These are phyloP conservation scores for Heterocephalus glaber DNA, from an alignment of 2,113 vertebrate genomes.

Conservation along the genomic window DNA sequence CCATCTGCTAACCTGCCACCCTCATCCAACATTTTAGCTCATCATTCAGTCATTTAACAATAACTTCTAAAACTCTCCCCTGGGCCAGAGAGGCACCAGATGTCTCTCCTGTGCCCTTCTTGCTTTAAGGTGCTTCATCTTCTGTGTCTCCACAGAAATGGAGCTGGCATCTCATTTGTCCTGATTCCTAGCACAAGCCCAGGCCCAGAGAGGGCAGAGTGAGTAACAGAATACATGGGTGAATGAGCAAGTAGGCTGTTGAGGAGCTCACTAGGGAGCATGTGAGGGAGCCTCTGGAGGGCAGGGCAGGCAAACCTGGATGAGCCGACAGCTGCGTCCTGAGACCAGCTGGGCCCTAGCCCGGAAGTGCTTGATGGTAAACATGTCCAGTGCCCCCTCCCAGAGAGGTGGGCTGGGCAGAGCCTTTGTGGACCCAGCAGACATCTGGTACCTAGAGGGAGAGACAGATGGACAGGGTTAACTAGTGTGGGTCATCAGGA, in stretches of 20 bases:
- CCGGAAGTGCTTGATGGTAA: conserved; percentile 78
- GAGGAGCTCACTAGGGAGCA: too few species aligned
- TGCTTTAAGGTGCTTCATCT: neutral
- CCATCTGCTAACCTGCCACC: neutral
- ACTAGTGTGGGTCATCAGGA: neutral
- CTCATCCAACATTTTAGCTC: neutral
- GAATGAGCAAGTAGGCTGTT: neutral
- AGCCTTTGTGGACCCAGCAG: neutral
- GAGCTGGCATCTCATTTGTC: neutral
- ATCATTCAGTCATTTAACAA: neutral
- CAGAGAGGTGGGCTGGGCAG: neutral
- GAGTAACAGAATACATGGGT: neutral
- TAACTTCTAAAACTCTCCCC: neutral
- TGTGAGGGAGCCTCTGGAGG: neutral
- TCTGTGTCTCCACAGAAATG: neutral
- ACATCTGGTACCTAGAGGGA: conserved; percentile 50
- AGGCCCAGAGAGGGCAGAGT: neutral
- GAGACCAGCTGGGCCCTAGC: conserved; percentile 72
- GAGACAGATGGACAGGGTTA: neutral
- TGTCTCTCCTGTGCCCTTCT: neutral
- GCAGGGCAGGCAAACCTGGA: conserved; percentile 67
- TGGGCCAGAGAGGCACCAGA: neutral
- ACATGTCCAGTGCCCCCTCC: conserved; percentile 77
- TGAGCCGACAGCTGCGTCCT: conserved; percentile 73
- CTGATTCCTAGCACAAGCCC: neutral